Conservation (phyloP, 2,113 vertebrate species). For the Plectropomus leopardus region DNA sequence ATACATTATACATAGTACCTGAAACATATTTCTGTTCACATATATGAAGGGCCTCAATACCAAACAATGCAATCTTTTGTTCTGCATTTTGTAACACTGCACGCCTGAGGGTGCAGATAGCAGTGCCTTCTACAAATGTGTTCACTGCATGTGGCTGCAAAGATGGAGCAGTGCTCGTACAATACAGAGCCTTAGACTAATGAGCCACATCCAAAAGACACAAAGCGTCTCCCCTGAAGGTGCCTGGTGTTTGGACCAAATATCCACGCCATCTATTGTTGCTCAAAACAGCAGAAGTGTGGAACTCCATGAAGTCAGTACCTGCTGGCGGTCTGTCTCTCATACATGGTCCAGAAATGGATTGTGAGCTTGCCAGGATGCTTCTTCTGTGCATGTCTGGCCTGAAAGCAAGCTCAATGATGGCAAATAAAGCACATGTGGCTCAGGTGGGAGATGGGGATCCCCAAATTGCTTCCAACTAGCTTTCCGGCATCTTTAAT, state of each 20-base stretch:
- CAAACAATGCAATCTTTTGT: too few species aligned
- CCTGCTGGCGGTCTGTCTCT: constrained; percentile 8
- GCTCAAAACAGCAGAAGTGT: constrained; percentile 11
- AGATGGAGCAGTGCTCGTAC: not conserved
- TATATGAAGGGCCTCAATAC: not conserved
- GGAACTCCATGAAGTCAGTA: constrained; percentile 8
- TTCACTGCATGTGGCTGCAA: not conserved
- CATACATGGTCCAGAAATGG: too few species aligned
- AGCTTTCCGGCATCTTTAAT: not conserved
- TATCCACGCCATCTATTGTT: constrained; percentile 2
- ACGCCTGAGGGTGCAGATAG: not conserved
- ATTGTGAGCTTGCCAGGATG: too few species aligned
- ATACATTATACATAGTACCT: not conserved
- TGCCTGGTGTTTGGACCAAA: not conserved
- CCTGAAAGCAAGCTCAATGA: not conserved
- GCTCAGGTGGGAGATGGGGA: not conserved
- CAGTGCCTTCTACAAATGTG: not conserved
- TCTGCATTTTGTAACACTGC: not conserved
- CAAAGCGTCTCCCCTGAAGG: not conserved
- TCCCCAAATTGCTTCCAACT: not conserved
- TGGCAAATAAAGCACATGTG: not conserved
- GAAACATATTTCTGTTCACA: too few species aligned
- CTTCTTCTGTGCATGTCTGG: not conserved
- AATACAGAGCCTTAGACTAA: constrained; percentile 12
- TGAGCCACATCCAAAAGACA: constrained; percentile 27